phyloP scores from a whole-genome alignment of 2,113 vertebrate genomes.

The Salminus brasiliensis region DNA sequence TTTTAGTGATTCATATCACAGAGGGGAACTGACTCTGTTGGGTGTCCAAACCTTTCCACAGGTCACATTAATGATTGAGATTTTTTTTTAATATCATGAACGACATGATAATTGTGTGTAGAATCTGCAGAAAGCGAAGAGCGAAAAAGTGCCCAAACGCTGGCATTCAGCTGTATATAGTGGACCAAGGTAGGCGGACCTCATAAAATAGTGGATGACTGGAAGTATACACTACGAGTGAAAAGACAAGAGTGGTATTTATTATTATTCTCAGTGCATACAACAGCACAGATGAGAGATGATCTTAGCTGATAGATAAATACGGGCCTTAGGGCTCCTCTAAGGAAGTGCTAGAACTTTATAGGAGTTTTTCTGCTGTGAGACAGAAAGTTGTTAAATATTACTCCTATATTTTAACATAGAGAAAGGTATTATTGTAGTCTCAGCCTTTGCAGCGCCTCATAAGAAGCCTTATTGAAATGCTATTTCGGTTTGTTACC shows the following conservation, averaged over 20 bases:
- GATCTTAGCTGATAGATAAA: not conserved
- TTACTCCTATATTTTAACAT: not conserved
- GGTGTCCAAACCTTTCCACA: too few relatives aligned
- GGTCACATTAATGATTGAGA: too few relatives aligned
- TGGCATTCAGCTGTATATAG: too few relatives aligned
- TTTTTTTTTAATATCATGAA: too few relatives aligned
- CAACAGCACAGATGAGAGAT: not conserved
- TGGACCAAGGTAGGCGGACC: too few relatives aligned
- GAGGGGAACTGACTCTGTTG: too few relatives aligned
- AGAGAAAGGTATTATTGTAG: not conserved
- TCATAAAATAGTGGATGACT: too few relatives aligned
- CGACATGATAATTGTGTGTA: too few relatives aligned
- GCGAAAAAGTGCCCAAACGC: too few relatives aligned
- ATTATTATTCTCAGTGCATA: not conserved
- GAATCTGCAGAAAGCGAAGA: too few relatives aligned
- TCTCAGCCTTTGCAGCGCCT: not conserved
- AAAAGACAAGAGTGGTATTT: not conserved
- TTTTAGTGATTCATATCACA: too few relatives aligned
- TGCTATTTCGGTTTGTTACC: constrained; percentile 1
- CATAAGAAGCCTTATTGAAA: not conserved
- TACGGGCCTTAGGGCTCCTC: not conserved
- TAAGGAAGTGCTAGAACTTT: not conserved
- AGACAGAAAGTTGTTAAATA: not conserved
- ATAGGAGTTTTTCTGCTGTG: not conserved
- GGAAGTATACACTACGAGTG: too few relatives aligned